Evolutionary conservation across 2,113 vertebrate genomes (phyloP), one percentile per base, ranked within the genome.

Genomic region (Gallinago jamesoni): DNA sequence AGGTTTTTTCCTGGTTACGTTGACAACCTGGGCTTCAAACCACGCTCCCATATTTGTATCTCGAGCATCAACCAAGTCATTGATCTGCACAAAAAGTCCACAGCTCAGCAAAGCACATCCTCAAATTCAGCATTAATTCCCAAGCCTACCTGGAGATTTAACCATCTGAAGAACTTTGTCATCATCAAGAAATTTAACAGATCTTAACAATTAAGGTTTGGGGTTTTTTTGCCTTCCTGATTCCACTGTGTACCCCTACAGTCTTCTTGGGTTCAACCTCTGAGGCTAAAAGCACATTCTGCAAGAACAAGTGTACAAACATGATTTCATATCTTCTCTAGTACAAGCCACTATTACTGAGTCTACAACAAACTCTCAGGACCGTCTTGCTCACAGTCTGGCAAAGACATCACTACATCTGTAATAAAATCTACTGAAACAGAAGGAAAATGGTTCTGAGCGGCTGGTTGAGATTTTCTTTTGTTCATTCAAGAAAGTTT

Each of bases 41-140:
- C 99, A 99, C 0, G 99, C 99, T 2, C 99, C 99, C 99, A 99
- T 99, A 81, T 98, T 99, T 6, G 98, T 98, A 94, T 99, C 99
- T 47, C 99, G 98, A 19, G 99, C 99, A 7, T 99, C 99, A 2
- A 99, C 98, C 37, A 99, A 97, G 70, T 99, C 99, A 19, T 99
- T 99, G 76, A 99, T 98, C 99, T 99, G 33, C 3, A 63, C 4
- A 48, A 74, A 92, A 25, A 88, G 78, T 2, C 59, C 5, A 37
- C 43, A 68, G 84, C 72, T 95, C 94, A 68, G 5, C 53, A 57
- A 74, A 68, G 41, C 2, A 33, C 18, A 37, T 56, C 45, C 75
- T 13, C 35, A 68, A 25, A 60, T 6, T 0, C 45, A 52, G 8
- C 31, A 18, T 14, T 14, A 1, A 20, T 23, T 86, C 31, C 70